Base-by-base conservation (phyloP, 2,797 vertebrate species). In the Chaunax sp. region DNA sequence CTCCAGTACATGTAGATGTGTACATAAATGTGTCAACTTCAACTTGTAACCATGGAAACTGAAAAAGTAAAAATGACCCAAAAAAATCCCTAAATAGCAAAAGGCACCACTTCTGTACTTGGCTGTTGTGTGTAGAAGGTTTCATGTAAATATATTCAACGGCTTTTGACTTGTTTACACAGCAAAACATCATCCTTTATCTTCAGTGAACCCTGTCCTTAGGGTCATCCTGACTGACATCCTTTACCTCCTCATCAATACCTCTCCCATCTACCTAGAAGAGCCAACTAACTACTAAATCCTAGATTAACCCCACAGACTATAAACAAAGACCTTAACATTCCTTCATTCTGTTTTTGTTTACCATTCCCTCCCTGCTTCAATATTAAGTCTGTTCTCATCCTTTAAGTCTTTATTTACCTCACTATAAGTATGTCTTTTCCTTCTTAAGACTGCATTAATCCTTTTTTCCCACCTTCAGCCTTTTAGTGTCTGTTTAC, bases 271-370 rank as follows among this genome's bases (percentile, higher is more conserved):
- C 59, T 68, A 80, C 45, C 61, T 62, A 20, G 40, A 51, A 65
- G 73, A 77, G 51, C 26, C 60, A 73, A 26, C 50, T n/a, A 33
- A 72, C 43, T 33, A 3, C 26, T 44, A 82, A 19, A 72, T 70
- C 58, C 41, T 33, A 22, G 70, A 63, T 74, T 38, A 68, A 68
- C 58, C 49, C 5, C 23, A 0, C 37, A 2, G 26, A 62, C 23
- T 28, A 50, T 43, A 46, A 57, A 37, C 53, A 65, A 62, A 73
- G 11, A 55, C 10, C 2, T 26, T 44, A 23, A 43, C 55, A 37
- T 61, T 52, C 41, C 51, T 26, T 68, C n/a, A 11, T 30, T 44
- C 12, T 58, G 18, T 56, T 65, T 71, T 41, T 62, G 47, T 73
- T 80, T 61, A 69, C 50, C 26, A 20, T 65, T 60, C 50, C 19